Base-by-base conservation (phyloP, 2,797 vertebrate genomes). In the Erithacus rubecula region DNA sequence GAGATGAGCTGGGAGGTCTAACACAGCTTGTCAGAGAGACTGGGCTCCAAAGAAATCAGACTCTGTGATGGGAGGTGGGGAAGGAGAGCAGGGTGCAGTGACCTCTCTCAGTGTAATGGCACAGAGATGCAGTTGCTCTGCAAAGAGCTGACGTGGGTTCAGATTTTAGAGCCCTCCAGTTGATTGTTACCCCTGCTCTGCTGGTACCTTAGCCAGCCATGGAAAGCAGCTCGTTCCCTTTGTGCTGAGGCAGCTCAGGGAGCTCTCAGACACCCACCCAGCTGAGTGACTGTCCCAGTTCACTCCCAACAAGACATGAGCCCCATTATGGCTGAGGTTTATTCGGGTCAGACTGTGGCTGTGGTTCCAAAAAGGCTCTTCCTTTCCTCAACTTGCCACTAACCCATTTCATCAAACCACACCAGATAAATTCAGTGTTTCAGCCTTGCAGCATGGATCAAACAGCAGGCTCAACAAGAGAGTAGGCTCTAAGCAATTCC, bases 151-250 rank as follows among this genome's bases (percentile, higher is more conserved):
- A 53, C 0, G 0, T 55, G 46, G 69, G 47, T 39, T 83, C 20
- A 18, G 46, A n/a, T 76, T 94, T 95, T 86, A 96, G 91, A 70
- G 83, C 90, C 53, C 80, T 86, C 90, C 58, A 51, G 94, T 8
- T 86, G 95, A 56, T 34, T 86, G 72, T 94, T 88, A 81, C 51
- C 79, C 44, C 79, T 58, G 68, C 58, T 93, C 77, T 83, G 72
- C 79, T 58, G 79, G 79, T 17, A 58, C 83, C 82, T 62, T 19
- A 58, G 67, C 68, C 0, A 6, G 79, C 52, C 84, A 53, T 49
- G 18, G 49, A 77, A 74, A 87, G 84, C 43, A 88, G 56, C 43
- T 37, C 3, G 0, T 59, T 75, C 36, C 52, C 93, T 85, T 68
- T 81, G 82, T 69, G 82, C 87, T 87, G 89, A 91, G 81, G 83